Percentiles rank a stretch among this genome's conserved stretches.
phyloP scores from a whole-genome alignment of 2,888 invertebrate genomes.

The Lumbricus terrestris region DNA sequence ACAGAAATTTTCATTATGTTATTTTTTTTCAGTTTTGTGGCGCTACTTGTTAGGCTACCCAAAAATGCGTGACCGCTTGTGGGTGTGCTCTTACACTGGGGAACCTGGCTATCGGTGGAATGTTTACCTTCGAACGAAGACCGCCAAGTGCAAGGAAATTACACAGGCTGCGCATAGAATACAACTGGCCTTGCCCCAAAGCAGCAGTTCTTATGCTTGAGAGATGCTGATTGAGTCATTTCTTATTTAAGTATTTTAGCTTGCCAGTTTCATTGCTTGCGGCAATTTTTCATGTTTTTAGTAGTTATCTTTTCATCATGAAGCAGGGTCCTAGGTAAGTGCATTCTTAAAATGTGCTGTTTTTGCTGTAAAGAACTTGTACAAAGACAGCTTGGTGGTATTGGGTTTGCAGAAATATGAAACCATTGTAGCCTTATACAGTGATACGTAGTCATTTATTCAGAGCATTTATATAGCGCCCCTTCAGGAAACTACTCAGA shows the following conservation, averaged over 20 bases:
- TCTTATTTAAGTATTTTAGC: neutral
- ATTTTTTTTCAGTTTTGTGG: constrained; percentile 13
- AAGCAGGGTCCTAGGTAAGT: neutral
- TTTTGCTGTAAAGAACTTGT: neutral
- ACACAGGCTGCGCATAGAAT: neutral
- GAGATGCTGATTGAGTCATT: too few species aligned
- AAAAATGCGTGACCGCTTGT: neutral
- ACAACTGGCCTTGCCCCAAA: neutral
- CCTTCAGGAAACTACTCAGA: too few species aligned
- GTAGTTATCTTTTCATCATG: neutral
- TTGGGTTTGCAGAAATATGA: neutral
- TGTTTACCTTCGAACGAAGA: constrained; percentile 15
- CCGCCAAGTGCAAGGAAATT: neutral
- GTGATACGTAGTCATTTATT: too few species aligned
- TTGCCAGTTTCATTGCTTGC: neutral
- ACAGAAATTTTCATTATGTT: neutral
- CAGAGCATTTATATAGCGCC: too few species aligned
- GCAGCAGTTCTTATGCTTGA: neutral
- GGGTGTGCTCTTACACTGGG: constrained; percentile 7
- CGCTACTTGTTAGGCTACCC: neutral
- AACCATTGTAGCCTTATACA: neutral
- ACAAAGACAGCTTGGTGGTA: neutral
- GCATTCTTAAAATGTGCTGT: too few species aligned
- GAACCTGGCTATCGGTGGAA: constrained; percentile 19
- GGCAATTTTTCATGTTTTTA: neutral